These are phyloP conservation scores for Pogonocichla stellata DNA, from an alignment of 2,113 vertebrate genomes.

Conservation along the genomic window DNA sequence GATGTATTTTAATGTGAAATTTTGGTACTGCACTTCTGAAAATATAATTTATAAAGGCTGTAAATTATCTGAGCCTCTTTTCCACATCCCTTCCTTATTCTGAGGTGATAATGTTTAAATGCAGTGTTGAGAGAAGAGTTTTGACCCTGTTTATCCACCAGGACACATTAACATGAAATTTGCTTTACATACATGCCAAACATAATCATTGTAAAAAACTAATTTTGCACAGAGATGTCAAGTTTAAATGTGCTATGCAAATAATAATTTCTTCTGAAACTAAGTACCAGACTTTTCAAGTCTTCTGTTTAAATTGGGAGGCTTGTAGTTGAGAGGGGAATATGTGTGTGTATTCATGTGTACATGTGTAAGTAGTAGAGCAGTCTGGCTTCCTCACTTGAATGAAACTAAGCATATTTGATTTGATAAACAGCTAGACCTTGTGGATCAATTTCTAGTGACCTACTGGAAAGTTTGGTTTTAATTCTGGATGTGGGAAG, in stretches of 20 bases:
- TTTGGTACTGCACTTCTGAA: neutral
- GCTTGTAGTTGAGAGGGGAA: neutral
- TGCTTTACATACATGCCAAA: neutral
- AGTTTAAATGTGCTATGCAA: neutral
- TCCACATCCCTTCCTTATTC: accelerated
- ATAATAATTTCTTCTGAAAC: neutral
- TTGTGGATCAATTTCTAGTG: neutral
- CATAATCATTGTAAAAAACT: neutral
- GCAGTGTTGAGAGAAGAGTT: neutral
- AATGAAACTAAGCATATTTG: neutral
- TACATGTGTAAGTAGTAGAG: neutral
- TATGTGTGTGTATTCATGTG: neutral
- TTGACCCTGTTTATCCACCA: neutral
- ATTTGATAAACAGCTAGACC: neutral
- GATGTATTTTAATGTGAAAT: neutral
- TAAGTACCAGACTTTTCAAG: neutral
- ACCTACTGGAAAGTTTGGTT: neutral
- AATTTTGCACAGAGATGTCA: neutral
- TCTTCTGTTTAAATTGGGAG: neutral
- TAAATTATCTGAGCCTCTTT: neutral
- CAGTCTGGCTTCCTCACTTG: neutral
- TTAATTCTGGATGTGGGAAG: neutral
- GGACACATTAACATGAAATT: neutral
- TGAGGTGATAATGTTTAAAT: neutral
- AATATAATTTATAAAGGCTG: neutral